phyloP scores from a whole-genome alignment of 2,888 invertebrate genomes.

The Drosophila meridiana region DNA sequence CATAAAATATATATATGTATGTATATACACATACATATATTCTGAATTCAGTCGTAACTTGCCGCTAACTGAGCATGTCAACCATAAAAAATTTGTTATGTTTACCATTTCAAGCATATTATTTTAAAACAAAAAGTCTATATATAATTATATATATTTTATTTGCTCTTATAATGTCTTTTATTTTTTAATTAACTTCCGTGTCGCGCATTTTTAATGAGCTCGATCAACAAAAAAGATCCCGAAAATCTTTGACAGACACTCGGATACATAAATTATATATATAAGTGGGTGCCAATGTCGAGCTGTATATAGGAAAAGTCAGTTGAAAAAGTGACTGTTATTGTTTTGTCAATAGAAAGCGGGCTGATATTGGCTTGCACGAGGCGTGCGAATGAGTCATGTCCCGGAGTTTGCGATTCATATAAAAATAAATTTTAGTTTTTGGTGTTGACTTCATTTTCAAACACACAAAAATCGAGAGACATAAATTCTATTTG shows the following conservation, averaged over 20 bases:
- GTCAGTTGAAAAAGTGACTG: constrained; percentile 12
- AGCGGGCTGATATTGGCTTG: constrained; percentile 48
- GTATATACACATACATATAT: constrained; percentile 8
- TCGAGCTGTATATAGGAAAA: constrained; percentile 31
- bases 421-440: constrained; percentile 10
- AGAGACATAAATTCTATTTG: constrained; percentile 63
- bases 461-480: constrained; percentile 17
- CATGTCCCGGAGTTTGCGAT: constrained; percentile 26
- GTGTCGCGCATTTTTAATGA: constrained; percentile 67
- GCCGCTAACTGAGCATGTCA: constrained; percentile 43
- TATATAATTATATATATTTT: constrained; percentile 10
- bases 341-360: constrained; percentile 59
- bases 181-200: constrained; percentile 73
- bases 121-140: constrained; percentile 25
- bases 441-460: constrained; percentile 13
- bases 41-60: constrained; percentile 24
- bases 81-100: constrained; percentile 54
- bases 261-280: not conserved
- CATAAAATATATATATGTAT: constrained; percentile 26
- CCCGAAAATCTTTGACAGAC: constrained; percentile 30
- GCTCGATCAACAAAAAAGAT: constrained; percentile 38
- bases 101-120: constrained; percentile 49
- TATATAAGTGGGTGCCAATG: constrained; percentile 16
- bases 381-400: constrained; percentile 34
- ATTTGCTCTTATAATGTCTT: constrained; percentile 53